phyloP scores from a whole-genome alignment of 2,797 vertebrate species.

The Mergus octosetaceus region DNA sequence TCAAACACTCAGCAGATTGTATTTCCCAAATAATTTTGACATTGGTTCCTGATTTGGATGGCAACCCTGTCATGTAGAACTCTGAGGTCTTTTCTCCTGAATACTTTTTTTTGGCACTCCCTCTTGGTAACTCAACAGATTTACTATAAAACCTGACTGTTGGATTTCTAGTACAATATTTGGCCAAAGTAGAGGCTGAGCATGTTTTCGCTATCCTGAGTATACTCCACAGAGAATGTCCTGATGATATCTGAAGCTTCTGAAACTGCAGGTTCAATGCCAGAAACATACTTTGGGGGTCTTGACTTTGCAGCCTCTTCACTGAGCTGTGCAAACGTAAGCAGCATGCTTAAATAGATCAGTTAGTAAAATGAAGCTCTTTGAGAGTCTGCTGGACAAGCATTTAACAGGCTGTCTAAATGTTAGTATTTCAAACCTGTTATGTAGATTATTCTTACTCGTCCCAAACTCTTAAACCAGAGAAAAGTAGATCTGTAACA shows the following conservation, averaged over 20 bases:
- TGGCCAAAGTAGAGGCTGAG: neutral
- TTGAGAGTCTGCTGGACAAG: neutral
- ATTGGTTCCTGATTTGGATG: neutral
- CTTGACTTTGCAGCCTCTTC: neutral
- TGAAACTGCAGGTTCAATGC: neutral
- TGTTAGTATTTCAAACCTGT: neutral
- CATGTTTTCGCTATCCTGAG: neutral
- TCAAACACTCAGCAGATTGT: rapidly evolving
- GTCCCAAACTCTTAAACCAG: neutral
- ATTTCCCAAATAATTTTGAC: neutral
- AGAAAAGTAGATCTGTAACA: neutral
- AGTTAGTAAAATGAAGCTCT: neutral
- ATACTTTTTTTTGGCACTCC: neutral
- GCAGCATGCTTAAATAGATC: neutral
- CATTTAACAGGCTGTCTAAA: neutral
- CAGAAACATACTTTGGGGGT: neutral
- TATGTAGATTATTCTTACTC: neutral
- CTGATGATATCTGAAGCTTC: neutral
- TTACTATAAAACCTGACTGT: neutral
- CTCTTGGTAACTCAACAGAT: neutral
- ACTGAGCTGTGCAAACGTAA: neutral
- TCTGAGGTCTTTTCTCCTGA: neutral
- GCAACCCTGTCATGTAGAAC: neutral
- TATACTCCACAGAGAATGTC: neutral
- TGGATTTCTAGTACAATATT: neutral